Percentiles rank a stretch among this genome's conserved stretches.
Evolutionary conservation across 2,888 invertebrate species (phyloP).

Genomic region (Lutraria lutraria): DNA sequence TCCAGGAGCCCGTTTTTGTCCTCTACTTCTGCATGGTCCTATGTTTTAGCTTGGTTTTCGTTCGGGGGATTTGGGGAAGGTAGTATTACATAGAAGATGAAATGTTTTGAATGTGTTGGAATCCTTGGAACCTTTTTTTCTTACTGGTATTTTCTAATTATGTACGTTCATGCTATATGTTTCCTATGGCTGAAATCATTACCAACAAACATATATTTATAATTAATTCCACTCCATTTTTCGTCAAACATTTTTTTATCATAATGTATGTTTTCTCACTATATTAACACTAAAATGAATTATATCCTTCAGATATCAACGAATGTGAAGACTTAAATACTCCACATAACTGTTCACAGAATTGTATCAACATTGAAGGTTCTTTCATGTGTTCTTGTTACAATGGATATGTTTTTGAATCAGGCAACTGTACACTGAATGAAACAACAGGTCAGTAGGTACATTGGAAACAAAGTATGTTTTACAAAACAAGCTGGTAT

Average conservation of each 20-base stretch:
- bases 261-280: neutral
- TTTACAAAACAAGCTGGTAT: no score
- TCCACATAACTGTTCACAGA: conserved; percentile 31
- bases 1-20: no score
- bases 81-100: no score
- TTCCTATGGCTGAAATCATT: no score
- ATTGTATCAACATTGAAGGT: neutral
- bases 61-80: no score
- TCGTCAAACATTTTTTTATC: neutral
- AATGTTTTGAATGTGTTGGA: no score
- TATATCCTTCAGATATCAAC: conserved; percentile 27
- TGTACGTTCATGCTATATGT: no score
- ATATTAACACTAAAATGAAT: neutral
- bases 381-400: conserved; percentile 34
- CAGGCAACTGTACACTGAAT: neutral
- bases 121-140: no score
- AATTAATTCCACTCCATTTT: neutral
- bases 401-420: conserved; percentile 7
- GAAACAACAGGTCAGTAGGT: neutral
- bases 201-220: no score
- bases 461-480: neutral
- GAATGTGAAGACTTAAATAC: conserved; percentile 25
- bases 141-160: no score
- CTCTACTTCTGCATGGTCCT: no score
- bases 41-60: no score